These are phyloP conservation scores for Chascanopsetta lugubris DNA, from an alignment of 2,113 vertebrate genomes.

Conservation along the genomic window DNA sequence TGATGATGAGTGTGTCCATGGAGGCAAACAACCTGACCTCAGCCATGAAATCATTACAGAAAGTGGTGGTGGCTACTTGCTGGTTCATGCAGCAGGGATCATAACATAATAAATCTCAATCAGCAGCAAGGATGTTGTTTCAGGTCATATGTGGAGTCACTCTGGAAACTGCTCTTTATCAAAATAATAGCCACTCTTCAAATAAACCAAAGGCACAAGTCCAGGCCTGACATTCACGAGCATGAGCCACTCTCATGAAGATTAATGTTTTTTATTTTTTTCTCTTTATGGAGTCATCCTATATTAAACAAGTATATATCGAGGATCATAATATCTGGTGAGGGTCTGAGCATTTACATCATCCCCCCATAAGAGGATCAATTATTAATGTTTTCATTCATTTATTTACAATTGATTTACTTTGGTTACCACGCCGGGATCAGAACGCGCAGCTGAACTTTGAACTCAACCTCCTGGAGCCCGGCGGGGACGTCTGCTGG, in stretches of 20 bases:
- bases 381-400: constrained; percentile 14
- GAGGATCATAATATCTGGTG: constrained; percentile 39
- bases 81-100: constrained; percentile 59
- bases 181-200: constrained; percentile 75
- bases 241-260: constrained; percentile 47
- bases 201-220: constrained; percentile 72
- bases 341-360: constrained; percentile 22
- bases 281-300: constrained; percentile 39
- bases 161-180: constrained; percentile 64
- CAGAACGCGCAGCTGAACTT: constrained; percentile 41
- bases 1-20: too few species aligned
- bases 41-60: constrained; percentile 45
- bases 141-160: constrained; percentile 66
- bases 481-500: constrained; percentile 25
- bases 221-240: constrained; percentile 57
- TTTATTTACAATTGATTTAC: constrained; percentile 5
- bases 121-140: constrained; percentile 67
- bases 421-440: constrained; percentile 36
- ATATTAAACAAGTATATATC: constrained; percentile 59
- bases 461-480: constrained; percentile 24
- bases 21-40: constrained; percentile 35
- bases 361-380: constrained; percentile 23
- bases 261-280: constrained; percentile 45
- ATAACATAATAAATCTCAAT: constrained; percentile 66
- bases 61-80: constrained; percentile 53